Conservation (phyloP, 2,888 invertebrate species). For the Drosophila acutilabella region DNA sequence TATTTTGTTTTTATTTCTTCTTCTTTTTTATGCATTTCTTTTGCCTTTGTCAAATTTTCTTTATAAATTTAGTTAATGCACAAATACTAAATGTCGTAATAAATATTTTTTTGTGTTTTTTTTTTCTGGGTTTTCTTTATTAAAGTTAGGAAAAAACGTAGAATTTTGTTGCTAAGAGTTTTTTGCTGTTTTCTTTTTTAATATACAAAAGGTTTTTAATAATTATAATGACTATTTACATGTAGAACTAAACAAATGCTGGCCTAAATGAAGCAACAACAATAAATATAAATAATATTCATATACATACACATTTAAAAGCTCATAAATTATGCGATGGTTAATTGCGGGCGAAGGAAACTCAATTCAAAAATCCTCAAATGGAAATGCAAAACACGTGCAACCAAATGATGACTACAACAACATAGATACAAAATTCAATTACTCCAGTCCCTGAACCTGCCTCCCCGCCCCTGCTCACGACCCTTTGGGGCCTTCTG, state of each 20-base stretch:
- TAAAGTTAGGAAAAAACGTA: slow-evolving; percentile 46
- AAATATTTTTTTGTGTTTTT: slow-evolving; percentile 53
- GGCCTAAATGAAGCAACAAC: slow-evolving; percentile 21
- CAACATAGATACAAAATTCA: slow-evolving; percentile 23
- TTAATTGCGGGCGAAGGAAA: not conserved
- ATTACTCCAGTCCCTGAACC: slow-evolving; percentile 20
- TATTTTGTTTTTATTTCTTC: slow-evolving; percentile 24
- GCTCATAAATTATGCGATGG: slow-evolving; percentile 24
- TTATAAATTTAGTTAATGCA: slow-evolving; percentile 64
- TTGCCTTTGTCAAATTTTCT: slow-evolving; percentile 20
- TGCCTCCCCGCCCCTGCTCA: not conserved
- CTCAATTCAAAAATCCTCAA: slow-evolving; percentile 9
- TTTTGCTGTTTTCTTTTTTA: slow-evolving; percentile 8
- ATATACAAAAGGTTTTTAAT: slow-evolving; percentile 45
- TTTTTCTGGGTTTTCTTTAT: slow-evolving; percentile 17
- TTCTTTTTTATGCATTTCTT: slow-evolving; percentile 26
- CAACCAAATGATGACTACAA: slow-evolving; percentile 24
- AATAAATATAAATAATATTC: slow-evolving; percentile 13
- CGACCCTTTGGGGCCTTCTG: not conserved
- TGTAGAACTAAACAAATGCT: not conserved
- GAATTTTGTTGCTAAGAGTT: slow-evolving; percentile 34
- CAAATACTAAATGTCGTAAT: slow-evolving; percentile 72
- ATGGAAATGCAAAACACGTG: slow-evolving; percentile 47
- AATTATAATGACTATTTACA: slow-evolving; percentile 79
- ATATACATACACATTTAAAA: slow-evolving; percentile 1